Evolutionary conservation across 2,113 vertebrate species (phyloP), one percentile per base, ranked within the genome.

Genomic region (Anguilla japonica): DNA sequence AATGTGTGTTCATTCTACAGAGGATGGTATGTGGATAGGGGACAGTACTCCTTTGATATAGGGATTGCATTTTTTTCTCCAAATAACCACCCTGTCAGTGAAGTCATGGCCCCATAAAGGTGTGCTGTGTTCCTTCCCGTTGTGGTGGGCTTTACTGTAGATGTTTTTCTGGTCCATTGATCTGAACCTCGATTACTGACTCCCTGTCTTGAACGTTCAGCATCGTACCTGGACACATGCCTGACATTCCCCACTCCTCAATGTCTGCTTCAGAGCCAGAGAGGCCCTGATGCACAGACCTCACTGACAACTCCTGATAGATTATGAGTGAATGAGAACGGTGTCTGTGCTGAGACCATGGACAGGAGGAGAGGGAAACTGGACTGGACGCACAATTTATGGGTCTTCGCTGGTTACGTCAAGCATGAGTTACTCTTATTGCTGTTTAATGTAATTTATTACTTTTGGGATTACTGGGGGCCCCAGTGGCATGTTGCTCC

Each of bases 301-400:
- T 75, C 71, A 34, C 71, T 34, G 71, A 75, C 71, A 34, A 34
- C 71, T 75, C 71, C 71, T 75, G 71, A 75, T 75, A n/a, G 26
- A 75, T 34, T n/a, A 22, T 34, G n/a, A 75, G 34, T 13, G 5
- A 75, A n/a, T 29, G 71, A 34, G 34, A 75, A 11, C 2, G 71
- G 9, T 34, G 71, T 26, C 7, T 29, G 71, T 75, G n/a, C 29
- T 75, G n/a, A 75, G n/a, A 57, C 46, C 84, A 78, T 75, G 83
- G 87, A 53, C 46, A 86, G 82, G 18, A 87, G 86, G 83, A 85
- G 11, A 84, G 88, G 84, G 16, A 75, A 63, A 75, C 40, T 14
- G 41, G 53, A 84, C 53, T 82, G 43, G 4, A 84, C 15, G 15
- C 4, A 0, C 9, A 53, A 84, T 84, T 81, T 81, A 81, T 84